These are phyloP conservation scores for Sesia bembeciformis DNA, from an alignment of 2,888 invertebrate species.

Conservation along the genomic window DNA sequence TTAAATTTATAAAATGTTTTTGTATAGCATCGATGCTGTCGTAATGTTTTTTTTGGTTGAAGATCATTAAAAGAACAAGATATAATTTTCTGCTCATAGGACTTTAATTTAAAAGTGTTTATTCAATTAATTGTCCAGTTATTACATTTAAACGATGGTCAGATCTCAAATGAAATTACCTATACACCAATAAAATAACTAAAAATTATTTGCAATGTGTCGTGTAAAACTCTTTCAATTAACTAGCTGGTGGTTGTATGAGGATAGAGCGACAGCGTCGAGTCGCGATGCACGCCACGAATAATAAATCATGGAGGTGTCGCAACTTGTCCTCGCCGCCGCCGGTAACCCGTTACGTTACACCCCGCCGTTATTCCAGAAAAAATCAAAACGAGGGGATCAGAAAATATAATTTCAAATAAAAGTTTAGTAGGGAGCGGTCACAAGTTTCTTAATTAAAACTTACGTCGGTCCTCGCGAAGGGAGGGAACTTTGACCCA, in stretches of 20 bases:
- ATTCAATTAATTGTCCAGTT: too few species aligned
- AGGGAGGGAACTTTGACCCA: constrained; percentile 66
- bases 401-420: constrained; percentile 72
- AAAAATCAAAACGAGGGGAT: constrained; percentile 61
- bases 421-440: constrained; percentile 65
- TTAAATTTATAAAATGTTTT: too few species aligned
- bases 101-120: too few species aligned
- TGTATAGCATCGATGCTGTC: too few species aligned
- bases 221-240: constrained; percentile 34
- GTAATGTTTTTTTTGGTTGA: too few species aligned
- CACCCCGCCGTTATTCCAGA: constrained; percentile 25
- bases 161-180: too few species aligned
- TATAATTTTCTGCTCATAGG: too few species aligned
- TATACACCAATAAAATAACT: too few species aligned
- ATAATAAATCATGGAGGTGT: constrained; percentile 63
- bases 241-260: constrained; percentile 19
- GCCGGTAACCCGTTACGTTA: constrained; percentile 61
- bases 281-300: constrained; percentile 21
- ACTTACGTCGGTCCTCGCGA: constrained; percentile 67
- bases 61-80: too few species aligned
- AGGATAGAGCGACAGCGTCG: too few species aligned
- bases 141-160: too few species aligned
- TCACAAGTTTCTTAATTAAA: constrained; percentile 76
- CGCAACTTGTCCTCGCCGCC: constrained; percentile 41
- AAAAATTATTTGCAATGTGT: too few species aligned